phyloP scores from a whole-genome alignment of 1,140 invertebrate species.

The Leptonema lineaticorne region DNA sequence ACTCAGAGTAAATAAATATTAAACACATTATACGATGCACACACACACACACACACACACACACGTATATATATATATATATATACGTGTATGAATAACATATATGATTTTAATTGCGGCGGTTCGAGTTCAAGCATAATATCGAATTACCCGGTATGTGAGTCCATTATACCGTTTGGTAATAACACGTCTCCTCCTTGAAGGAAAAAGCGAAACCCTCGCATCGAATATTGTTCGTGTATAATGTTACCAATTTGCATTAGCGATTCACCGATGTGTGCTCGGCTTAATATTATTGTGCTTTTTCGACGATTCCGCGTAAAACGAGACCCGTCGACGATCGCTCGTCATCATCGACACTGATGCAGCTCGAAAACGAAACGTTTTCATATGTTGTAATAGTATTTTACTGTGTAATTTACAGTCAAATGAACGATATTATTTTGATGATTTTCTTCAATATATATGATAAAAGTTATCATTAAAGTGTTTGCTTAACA shows the following conservation, averaged over 20 bases:
- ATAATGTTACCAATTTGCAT: constrained; percentile 19
- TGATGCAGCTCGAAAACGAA: no score
- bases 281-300: neutral
- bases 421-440: no score
- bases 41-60: neutral
- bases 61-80: neutral
- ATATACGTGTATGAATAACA: neutral
- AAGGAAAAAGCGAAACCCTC: neutral
- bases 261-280: neutral
- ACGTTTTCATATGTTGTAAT: no score
- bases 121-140: neutral
- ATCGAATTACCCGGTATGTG: neutral
- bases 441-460: no score
- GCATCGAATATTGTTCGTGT: neutral
- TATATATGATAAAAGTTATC: no score
- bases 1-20: neutral
- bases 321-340: neutral
- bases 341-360: no score
- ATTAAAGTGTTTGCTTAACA: no score
- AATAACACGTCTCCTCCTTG: constrained; percentile 7
- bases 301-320: neutral
- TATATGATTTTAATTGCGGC: constrained; percentile 7
- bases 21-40: neutral
- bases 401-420: no score
- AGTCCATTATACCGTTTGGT: constrained; percentile 7